Base-by-base conservation (phyloP, 2,888 invertebrate species). In the Aromia moschata region DNA sequence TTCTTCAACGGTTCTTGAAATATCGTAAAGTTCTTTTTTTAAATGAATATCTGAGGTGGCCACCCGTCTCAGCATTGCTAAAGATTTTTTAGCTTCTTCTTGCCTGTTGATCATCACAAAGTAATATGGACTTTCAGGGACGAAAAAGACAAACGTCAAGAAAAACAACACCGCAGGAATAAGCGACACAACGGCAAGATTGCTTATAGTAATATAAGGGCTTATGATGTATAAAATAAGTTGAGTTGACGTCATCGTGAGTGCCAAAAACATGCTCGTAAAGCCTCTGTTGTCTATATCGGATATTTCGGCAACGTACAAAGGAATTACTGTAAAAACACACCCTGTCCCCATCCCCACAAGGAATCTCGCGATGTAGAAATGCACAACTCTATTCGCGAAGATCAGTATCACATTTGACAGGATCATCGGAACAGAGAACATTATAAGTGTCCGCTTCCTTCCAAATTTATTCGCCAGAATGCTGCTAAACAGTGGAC, bases 291-390 rank as follows among this genome's bases (percentile, higher is more conserved):
- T 86, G 16, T 89, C 88, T 53, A 89, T 87, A 83, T 92, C 89
- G 2, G 93, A 86, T 30, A 93, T 91, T 80, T 96, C 95, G 38
- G 92, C 92, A 59, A 93, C 87, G 80, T 94, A 96, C 85, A 93
- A 89, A 0, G 94, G 93, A 0, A 88, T 86, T 1, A 89, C 86
- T 0, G 89, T 87, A 80, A 89, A 90, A 14, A 88, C 82, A 74
- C 89, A 86, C 0, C 91, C 89, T 0, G 87, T 84, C 0, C 86
- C 86, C 0, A 89, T 70, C 43, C 91, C 91, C 79, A 84, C 85
- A 60, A 83, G 80, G 68, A 84, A 83, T 54, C 83, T 83, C 47
- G 85, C 87, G 5, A 77, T 83, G 79, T 84, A 87, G 53, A 55
- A 70, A 1, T 62, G 38, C 10, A 37, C 10, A 2, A 71, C 54